Evolutionary conservation across 1,140 invertebrate species (phyloP), one percentile per base, ranked within the genome.

Genomic region (Agraylea sexmaculata): DNA sequence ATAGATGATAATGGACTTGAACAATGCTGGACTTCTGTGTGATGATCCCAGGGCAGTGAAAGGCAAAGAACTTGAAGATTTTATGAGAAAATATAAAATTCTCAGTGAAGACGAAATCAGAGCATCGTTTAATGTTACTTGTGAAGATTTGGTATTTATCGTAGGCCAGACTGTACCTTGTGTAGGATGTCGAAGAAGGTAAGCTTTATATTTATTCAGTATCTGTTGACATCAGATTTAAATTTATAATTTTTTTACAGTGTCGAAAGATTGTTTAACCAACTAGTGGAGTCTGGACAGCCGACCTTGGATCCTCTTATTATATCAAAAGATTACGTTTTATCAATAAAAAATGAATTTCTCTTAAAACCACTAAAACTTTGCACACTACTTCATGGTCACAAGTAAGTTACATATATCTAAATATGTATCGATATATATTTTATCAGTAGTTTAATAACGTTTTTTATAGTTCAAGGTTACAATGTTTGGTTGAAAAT

Each of bases 1-100:
- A 21, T 62, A 92, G 87, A 87, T 93, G 83, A 77, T 91, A 42
- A 85, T 92, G 77, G 87, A 92, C 66, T 74, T 92, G 52, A 84
- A 75, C 62, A 74, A 74, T 51, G 77, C 83, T 56, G 84, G 82
- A 56, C 70, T 86, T 41, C 76, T 84, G 37, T 83, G 79, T 58
- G 80, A 87, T 58, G 77, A 77, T 64, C 73, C 79, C 21, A n/a
- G n/a, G n/a, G 65, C 75, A 53, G 69, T 80, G 21, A 74, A 77
- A 52, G 83, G 84, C 36, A 83, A 82, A 52, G 83, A 88, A 50
- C 62, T 87, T 40, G 84, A 88, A 45, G 79, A 86, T 51, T 91
- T 92, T 62, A 68, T 74, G 31, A 75, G 77, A 37, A 88, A 88
- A 69, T 82, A 81, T 48, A 74, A 74, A 52, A 66, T 81, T 40